Evolutionary conservation across 2,113 vertebrate genomes (phyloP), one percentile per base, ranked within the genome.

Genomic region (Nothobranchius kuhntae): DNA sequence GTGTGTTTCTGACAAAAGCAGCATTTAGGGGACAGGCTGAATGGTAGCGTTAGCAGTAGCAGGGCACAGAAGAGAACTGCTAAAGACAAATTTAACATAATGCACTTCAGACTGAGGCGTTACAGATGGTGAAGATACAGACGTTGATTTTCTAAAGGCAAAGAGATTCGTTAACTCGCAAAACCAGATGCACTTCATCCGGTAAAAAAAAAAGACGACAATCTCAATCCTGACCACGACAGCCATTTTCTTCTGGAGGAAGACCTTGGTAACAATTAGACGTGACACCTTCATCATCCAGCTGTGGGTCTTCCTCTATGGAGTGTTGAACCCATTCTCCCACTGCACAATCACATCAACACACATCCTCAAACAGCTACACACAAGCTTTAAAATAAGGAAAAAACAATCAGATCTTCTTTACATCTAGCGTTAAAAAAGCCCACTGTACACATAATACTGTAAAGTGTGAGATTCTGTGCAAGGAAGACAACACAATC

Each of bases 401-500:
- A 89, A 77, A 59, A 68, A 83, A 80, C 73, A 79, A 83, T 75
- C 62, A 71, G 40, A 82, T 72, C 78, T 81, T 77, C 75, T 68
- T 79, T 82, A 87, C 81, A 86, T 73, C 42, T 74, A 61, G 73
- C 68, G 44, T 68, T 78, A 76, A 59, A 75, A 81, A 83, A 67
- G 7, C 77, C 78, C 73, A 66, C 66, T 79, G 71, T 77, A 79
- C 71, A 87, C 65, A 64, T 76, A 74, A 65, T 78, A 87, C 84
- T 56, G 62, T 80, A 68, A 89, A 86, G 86, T 65, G 57, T 74
- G 62, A 71, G 66, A 72, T 86, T 89, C 89, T 91, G 89, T 90
- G 90, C 89, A 87, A 89, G 86, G 77, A 91, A 87, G 83, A 87
- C 88, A 73, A 89, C 78, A 88, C 84, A 81, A 90, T 89, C 77